Conservation (phyloP, 2,113 vertebrate species). For the Echinops telfairi region DNA sequence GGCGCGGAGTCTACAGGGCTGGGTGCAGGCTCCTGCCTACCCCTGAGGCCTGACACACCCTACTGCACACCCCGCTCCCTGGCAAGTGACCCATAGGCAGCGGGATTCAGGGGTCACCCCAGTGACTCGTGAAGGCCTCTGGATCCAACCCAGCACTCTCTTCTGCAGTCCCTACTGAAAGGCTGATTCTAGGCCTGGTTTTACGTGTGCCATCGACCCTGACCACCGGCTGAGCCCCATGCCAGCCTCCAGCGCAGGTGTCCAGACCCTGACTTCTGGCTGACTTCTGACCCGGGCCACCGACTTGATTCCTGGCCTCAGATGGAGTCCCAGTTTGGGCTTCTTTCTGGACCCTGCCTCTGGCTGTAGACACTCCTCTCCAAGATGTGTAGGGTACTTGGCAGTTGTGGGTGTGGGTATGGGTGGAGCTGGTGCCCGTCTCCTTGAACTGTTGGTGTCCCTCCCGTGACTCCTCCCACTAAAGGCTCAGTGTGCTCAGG, state of each 20-base stretch:
- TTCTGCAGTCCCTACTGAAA: neutral
- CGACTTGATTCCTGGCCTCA: neutral
- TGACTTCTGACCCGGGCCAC: conserved; percentile 19
- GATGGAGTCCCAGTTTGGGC: neutral
- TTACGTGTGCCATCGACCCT: neutral
- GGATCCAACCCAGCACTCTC: neutral
- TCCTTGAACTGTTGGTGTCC: neutral
- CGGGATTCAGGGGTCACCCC: conserved; percentile 34
- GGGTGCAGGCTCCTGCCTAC: conserved; percentile 63
- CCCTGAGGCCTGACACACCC: conserved; percentile 48
- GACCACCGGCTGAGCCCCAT: neutral
- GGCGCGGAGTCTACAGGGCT: conserved; percentile 52
- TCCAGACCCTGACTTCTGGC: neutral
- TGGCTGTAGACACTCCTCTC: neutral
- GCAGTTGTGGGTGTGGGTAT: no score
- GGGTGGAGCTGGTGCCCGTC: neutral
- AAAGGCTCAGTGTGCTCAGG: neutral
- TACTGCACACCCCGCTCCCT: conserved; percentile 32
- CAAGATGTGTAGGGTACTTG: neutral
- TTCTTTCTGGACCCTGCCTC: neutral
- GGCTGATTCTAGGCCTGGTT: neutral
- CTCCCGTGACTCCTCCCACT: neutral
- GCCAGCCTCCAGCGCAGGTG: neutral
- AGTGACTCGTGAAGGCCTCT: conserved; percentile 20
- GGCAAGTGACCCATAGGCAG: conserved; percentile 58